Base-by-base conservation (phyloP, 2,113 vertebrate species). In the Pelecanoides urinatrix region DNA sequence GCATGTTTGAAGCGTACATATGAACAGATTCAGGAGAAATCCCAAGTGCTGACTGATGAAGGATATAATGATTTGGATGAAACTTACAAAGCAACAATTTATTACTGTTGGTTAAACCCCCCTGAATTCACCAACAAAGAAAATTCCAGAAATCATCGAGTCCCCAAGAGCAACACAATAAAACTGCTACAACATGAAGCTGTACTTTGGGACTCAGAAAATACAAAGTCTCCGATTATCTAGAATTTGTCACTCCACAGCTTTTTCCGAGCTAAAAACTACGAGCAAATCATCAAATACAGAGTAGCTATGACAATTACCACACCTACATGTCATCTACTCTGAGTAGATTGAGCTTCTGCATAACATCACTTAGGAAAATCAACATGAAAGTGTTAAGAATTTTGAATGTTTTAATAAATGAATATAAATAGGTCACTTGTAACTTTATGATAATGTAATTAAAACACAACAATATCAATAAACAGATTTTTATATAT, bases 401-500 rank as follows among this genome's bases (percentile, higher is more conserved):
- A 87, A 85, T 88, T 79, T 66, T 3, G 30, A 79, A 6, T 42
- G 61, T 63, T 90, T 90, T 52, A 84, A 94, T 86, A 76, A 93
- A 77, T 22, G 2, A 87, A 62, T 80, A 91, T 92, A 80, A 93
- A 86, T 68, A 93, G 38, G 55, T 88, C 44, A 89, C 52, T 88
- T 91, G 32, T 70, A 93, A 75, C 23, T 84, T 86, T 25, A 62
- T 59, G 74, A 40, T 44, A 94, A 90, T 70, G 45, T 27, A 84
- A 81, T 95, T 67, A 86, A 90, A 93, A 63, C 63, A 92, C 45
- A 94, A 83, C 9, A 90, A 38, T 72, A 88, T 66, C 79, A 90
- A 92, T 92, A 93, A 94, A 26, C 56, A 50, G 45, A 42, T 50
- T n/a, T 73, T 87, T 92, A 63, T 75, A 90, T 99, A 99, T 96